Base-by-base conservation (phyloP, 2,113 vertebrate species). In the Nesoenas mayeri region DNA sequence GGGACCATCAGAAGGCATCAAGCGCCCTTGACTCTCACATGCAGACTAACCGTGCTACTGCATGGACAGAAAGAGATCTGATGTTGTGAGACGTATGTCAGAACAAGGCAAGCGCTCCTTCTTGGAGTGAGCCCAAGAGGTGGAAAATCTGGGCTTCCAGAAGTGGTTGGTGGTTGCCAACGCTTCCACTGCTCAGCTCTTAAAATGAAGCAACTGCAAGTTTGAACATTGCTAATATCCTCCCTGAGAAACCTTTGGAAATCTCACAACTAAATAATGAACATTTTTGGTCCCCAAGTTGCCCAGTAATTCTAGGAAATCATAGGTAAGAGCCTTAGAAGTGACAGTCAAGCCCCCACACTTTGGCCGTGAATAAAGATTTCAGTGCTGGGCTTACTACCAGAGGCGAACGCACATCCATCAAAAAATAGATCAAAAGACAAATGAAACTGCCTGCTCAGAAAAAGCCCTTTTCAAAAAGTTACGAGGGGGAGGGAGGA, bases 401-500 rank as follows among this genome's bases (percentile, higher is more conserved):
- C 38, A 91, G 47, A 91, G 88, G 25, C 82, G 51, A 88, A 91
- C 4, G 4, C 53, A 51, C 53, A 90, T 61, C 75, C 54, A 74
- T 91, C 72, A 89, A 89, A 91, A 95, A 79, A 70, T 32, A 93
- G 67, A 96, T 92, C 91, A 95, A 84, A 94, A 91, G 88, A 89
- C 58, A 91, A 95, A 91, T 58, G 84, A 95, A 94, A 95, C 77
- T 86, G 93, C 74, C 82, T 75, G 51, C 62, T 65, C 64, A 96
- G 79, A 97, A 88, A 96, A 94, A 91, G 67, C 61, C 84, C 85
- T 96, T 96, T 96, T 96, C 58, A 81, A 79, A 87, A 95, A 95
- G 54, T 79, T 94, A 65, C 50, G 60, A 77, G 83, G 77, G 71
- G 73, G 79, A 79, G 47, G 92, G 57, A 91, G 34, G 11, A 53